phyloP scores from a whole-genome alignment of 2,797 vertebrate species.

The Girardinus metallicus region DNA sequence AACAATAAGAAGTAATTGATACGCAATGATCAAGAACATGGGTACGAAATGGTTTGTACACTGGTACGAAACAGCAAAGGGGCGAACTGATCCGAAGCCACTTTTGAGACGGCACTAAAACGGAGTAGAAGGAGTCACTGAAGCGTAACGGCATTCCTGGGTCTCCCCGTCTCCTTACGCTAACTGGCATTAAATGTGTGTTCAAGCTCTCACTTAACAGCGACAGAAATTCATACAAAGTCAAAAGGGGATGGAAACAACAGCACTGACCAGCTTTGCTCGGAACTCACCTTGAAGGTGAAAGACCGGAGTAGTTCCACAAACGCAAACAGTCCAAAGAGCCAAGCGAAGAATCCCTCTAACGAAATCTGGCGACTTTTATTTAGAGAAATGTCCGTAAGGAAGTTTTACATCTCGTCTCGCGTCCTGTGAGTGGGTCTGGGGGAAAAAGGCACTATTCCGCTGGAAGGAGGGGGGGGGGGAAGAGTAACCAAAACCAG shows the following conservation, averaged over 20 bases:
- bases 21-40: not conserved
- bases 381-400: constrained; percentile 52
- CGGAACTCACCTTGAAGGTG: constrained; percentile 78
- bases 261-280: constrained; percentile 16
- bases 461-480: constrained; percentile 26
- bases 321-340: constrained; percentile 51
- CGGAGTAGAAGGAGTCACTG: not conserved
- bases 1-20: not conserved
- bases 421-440: constrained; percentile 25
- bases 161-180: not conserved
- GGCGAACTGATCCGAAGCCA: not conserved
- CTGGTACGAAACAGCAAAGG: not conserved
- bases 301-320: constrained; percentile 45
- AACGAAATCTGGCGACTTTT: constrained; percentile 7
- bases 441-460: constrained; percentile 68
- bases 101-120: not conserved
- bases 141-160: not conserved
- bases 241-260: not conserved
- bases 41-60: not conserved
- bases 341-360: constrained; percentile 16
- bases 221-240: not conserved
- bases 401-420: constrained; percentile 71
- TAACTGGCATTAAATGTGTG: not conserved
- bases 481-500: constrained; percentile 3
- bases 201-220: not conserved